phyloP scores from a whole-genome alignment of 2,797 vertebrate genomes.

The Sebastes cheni region DNA sequence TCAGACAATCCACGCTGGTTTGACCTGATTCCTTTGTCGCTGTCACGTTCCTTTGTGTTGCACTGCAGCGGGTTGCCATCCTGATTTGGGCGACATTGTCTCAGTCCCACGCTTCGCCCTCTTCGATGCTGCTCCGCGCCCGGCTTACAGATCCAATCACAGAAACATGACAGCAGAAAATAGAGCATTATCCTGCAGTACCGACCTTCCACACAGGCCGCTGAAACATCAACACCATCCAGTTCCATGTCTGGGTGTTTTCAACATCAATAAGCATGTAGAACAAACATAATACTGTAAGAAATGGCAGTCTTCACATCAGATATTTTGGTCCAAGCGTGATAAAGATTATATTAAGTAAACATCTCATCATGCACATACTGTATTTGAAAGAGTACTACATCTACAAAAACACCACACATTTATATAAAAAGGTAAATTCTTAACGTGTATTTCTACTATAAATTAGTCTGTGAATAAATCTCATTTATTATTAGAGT shows the following conservation, averaged over 20 bases:
- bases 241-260: constrained; percentile 39
- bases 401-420: constrained; percentile 33
- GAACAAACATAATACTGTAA: constrained; percentile 4
- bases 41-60: background rate
- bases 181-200: constrained; percentile 12
- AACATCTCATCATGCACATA: constrained; percentile 31
- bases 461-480: constrained; percentile 1
- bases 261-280: constrained; percentile 2
- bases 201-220: background rate
- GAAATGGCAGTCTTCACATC: constrained; percentile 20
- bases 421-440: constrained; percentile 1
- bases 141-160: constrained; percentile 32
- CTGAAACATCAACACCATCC: background rate
- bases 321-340: constrained; percentile 9
- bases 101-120: constrained; percentile 10
- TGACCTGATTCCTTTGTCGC: constrained; percentile 9
- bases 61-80: background rate
- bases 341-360: constrained; percentile 13
- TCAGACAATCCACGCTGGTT: constrained; percentile 1
- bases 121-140: background rate
- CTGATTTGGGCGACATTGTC: constrained; percentile 25
- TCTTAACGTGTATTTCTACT: background rate
- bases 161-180: constrained; percentile 45
- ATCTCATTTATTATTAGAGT: background rate
- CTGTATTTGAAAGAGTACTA: background rate